Evolutionary conservation across 2,888 invertebrate species (phyloP).

Genomic region (Dorcus parallelipipedus): DNA sequence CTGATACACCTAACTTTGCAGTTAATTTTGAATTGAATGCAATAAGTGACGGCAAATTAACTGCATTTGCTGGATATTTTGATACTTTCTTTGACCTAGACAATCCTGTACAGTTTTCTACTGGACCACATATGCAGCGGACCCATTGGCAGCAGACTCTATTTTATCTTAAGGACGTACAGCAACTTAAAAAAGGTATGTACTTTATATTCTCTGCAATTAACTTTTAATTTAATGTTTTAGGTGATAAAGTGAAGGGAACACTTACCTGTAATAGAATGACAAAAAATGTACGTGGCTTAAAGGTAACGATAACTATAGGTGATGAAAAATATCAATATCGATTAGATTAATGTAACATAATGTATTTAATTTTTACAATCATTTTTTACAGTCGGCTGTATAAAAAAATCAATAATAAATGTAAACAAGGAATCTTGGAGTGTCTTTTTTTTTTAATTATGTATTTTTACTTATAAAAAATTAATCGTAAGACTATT

Average conservation of each 20-base stretch:
- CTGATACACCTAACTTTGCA: constrained; percentile 68
- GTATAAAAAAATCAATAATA: constrained; percentile 20
- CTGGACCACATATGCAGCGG: constrained; percentile 67
- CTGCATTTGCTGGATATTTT: constrained; percentile 87
- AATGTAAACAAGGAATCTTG: constrained; percentile 16
- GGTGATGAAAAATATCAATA: constrained; percentile 62
- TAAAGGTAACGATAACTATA: constrained; percentile 66
- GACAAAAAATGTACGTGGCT: constrained; percentile 69
- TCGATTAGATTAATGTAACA: constrained; percentile 56
- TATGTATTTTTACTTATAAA: not conserved
- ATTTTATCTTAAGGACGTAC: constrained; percentile 75
- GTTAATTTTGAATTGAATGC: constrained; percentile 67
- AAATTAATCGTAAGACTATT: constrained; percentile 20
- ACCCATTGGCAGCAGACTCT: constrained; percentile 97
- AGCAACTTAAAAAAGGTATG: constrained; percentile 64
- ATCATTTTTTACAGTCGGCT: constrained; percentile 25
- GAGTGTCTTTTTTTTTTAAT: not conserved
- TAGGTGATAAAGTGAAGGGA: constrained; percentile 62
- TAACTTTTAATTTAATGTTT: constrained; percentile 27
- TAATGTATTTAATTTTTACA: constrained; percentile 28
- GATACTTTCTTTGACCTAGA: constrained; percentile 80
- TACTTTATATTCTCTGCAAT: not conserved
- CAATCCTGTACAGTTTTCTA: constrained; percentile 67
- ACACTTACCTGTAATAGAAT: constrained; percentile 72
- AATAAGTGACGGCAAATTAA: constrained; percentile 64